Evolutionary conservation across 2,888 invertebrate genomes (phyloP), one percentile per base, ranked within the genome.

Genomic region (Pardosa pseudoannulata): DNA sequence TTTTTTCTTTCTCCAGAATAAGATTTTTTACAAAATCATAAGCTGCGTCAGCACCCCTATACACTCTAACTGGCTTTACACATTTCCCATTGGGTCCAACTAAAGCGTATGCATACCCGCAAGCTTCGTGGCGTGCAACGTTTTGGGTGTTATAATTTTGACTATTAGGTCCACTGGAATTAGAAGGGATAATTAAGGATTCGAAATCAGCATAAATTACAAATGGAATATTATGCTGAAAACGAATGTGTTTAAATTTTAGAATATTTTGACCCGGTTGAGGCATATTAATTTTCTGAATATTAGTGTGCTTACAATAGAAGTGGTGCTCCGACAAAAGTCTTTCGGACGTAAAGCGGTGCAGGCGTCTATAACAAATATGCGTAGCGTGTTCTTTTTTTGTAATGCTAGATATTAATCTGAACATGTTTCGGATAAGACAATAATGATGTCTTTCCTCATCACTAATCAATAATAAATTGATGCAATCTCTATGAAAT

Each of bases 71-170:
- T 16, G 65, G 65, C n/a, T 67, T 67, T 3, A 13, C 5, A 16
- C 13, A 28, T 67, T 67, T 67, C 7, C 65, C 65, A 31, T 67
- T n/a, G 16, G 65, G 65, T 2, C 65, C 65, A 31, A 67, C n/a
- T 1, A 67, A 16, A 6, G 31, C n/a, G n/a, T 67, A 67, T 3
- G 11, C 65, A 67, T 67, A 67, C 1, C 65, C 65, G 28, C 31
- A 67, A 11, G 65, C 13, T 31, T 6, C n/a, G n/a, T 67, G 65
- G 1, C 1, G 2, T 6, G n/a, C n/a, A n/a, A n/a, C 7, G 7
- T 31, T 28, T 28, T 31, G 11, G 1, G 31, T 67, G 28, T 31
- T 31, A 9, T 29, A 67, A 9, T 5, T 7, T 31, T n/a, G 1
- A 31, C 7, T 7, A 67, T 7, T 31, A 31, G 65, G 65, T 9